A percentile compares a stretch with the other conserved stretches of the same genome.
phyloP scores from a whole-genome alignment of 2,888 invertebrate species.

The Panzeria rudis region DNA sequence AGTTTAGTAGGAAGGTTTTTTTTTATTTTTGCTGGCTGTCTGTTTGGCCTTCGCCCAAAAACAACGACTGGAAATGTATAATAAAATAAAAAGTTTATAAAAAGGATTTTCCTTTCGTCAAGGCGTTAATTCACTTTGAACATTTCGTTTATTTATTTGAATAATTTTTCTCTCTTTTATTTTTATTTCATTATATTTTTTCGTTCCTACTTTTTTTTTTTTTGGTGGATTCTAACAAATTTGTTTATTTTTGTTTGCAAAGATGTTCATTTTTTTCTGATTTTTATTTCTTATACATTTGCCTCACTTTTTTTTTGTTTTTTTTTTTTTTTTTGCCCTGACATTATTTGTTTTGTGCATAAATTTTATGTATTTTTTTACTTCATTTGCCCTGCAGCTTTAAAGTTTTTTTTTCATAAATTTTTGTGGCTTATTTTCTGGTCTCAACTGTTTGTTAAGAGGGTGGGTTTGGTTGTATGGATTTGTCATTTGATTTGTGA shows the following conservation, averaged over 20 bases:
- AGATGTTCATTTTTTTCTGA: slow-evolving; percentile 53
- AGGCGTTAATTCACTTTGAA: slow-evolving; percentile 73
- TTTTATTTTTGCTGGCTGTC: not conserved
- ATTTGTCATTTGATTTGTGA: slow-evolving; percentile 54
- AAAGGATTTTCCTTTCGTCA: slow-evolving; percentile 72
- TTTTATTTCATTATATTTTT: slow-evolving; percentile 26
- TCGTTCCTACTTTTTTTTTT: slow-evolving; percentile 6
- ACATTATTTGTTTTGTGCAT: slow-evolving; percentile 70
- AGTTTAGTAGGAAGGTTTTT: slow-evolving; percentile 28
- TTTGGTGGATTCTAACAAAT: slow-evolving; percentile 45
- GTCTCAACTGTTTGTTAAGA: not conserved
- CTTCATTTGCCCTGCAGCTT: slow-evolving; percentile 65
- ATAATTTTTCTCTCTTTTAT: slow-evolving; percentile 35
- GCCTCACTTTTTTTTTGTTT: slow-evolving; percentile 28
- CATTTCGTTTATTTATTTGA: slow-evolving; percentile 69
- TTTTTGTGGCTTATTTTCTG: slow-evolving; percentile 30
- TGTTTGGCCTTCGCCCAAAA: slow-evolving; percentile 71
- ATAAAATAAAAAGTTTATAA: slow-evolving; percentile 39
- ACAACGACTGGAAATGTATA: slow-evolving; percentile 37
- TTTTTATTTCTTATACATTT: slow-evolving; percentile 35
- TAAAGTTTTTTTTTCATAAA: slow-evolving; percentile 19
- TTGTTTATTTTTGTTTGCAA: slow-evolving; percentile 49
- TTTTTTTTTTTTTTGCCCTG: slow-evolving; percentile 51
- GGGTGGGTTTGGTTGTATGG: not conserved
- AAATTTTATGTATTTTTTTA: slow-evolving; percentile 63